Conservation (phyloP, 2,888 invertebrate genomes). For the Heteropelma amictum region DNA sequence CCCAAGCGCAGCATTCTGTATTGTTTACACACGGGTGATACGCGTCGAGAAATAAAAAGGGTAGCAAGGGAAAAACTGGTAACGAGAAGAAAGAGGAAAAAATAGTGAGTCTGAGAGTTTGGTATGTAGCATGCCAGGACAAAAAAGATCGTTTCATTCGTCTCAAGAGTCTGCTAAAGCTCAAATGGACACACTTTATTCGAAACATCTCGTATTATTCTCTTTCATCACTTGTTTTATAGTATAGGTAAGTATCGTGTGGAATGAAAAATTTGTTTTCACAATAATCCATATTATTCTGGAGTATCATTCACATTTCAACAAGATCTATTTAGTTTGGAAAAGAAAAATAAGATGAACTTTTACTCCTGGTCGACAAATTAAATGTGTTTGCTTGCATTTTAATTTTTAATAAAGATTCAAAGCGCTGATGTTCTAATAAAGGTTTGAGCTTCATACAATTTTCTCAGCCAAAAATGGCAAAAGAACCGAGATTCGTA, state of each 20-base stretch:
- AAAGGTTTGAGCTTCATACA: no score
- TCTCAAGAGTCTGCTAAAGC: constrained; percentile 53
- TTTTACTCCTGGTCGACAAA: no score
- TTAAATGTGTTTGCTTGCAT: no score
- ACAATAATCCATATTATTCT: no score
- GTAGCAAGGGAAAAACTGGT: neutral
- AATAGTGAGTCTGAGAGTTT: constrained; percentile 25
- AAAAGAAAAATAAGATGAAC: no score
- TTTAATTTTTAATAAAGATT: no score
- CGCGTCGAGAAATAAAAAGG: constrained; percentile 5
- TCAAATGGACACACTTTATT: constrained; percentile 57
- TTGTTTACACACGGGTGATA: constrained; percentile 10
- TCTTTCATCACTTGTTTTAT: constrained; percentile 23
- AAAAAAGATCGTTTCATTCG: constrained; percentile 47
- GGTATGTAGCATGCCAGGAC: constrained; percentile 41
- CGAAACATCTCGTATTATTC: constrained; percentile 56
- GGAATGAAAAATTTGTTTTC: no score
- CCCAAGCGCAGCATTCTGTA: constrained; percentile 4
- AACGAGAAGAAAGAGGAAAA: constrained; percentile 4
- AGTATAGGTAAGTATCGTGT: neutral
- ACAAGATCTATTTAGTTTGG: no score
- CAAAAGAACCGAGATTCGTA: no score
- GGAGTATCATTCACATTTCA: no score
- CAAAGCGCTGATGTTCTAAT: no score
- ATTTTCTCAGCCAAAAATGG: no score